Conservation (phyloP, 2,113 vertebrate genomes). For the Heliornis fulica region DNA sequence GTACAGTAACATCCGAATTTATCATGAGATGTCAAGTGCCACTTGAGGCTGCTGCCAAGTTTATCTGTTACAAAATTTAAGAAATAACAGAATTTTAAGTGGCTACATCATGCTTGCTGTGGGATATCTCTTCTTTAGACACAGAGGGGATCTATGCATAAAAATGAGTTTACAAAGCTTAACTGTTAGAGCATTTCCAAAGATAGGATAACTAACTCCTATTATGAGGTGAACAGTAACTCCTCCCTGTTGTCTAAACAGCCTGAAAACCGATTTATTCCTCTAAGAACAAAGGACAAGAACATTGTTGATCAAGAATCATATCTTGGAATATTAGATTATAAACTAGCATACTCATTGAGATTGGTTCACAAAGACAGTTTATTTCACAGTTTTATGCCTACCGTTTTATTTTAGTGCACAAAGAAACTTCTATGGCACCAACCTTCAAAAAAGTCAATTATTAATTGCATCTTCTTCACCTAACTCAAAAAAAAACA, state of each 20-base stretch:
- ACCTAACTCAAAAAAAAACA: background rate
- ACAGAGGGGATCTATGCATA: background rate
- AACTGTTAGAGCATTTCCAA: background rate
- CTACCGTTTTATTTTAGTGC: background rate
- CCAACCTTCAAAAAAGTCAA: background rate
- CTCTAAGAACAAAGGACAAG: background rate
- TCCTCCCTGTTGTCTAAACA: background rate
- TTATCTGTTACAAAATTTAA: background rate
- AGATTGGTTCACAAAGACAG: background rate
- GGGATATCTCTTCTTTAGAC: background rate
- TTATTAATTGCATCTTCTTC: background rate
- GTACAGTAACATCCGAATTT: background rate
- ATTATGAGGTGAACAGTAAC: background rate
- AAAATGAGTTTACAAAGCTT: background rate
- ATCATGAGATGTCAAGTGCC: background rate
- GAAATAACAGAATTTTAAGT: background rate
- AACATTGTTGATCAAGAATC: background rate
- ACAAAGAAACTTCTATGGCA: background rate
- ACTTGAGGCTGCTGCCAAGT: background rate
- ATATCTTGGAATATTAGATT: background rate
- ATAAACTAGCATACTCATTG: background rate
- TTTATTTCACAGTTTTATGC: background rate
- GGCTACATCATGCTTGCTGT: background rate
- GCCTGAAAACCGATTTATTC: background rate
- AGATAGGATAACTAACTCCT: background rate